A percentile compares a stretch with the other conserved stretches of the same genome.
phyloP scores from a whole-genome alignment of 2,888 invertebrate species.

The Trimorus sp. region DNA sequence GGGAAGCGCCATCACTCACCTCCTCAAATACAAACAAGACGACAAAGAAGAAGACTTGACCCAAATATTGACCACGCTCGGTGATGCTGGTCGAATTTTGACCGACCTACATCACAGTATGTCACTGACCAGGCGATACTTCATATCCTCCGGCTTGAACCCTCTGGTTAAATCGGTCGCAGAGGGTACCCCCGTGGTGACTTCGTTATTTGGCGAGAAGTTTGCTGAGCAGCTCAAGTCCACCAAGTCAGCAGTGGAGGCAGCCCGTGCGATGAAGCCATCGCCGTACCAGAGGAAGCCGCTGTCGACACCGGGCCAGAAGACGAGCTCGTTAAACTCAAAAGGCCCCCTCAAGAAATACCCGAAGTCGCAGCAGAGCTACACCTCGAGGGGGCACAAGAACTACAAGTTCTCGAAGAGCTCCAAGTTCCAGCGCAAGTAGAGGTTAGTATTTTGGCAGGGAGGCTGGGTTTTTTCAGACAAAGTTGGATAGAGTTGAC shows the following conservation, averaged over 20 bases:
- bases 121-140: conserved; percentile 1
- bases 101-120: conserved; percentile 10
- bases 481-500: no score
- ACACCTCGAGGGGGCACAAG: no score
- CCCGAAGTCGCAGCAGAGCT: no score
- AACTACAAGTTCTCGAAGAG: no score
- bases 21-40: background rate
- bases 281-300: no score
- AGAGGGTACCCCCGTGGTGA: background rate
- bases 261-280: background rate
- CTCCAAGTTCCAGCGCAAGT: no score
- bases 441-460: no score
- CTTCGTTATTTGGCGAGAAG: conserved; percentile 9
- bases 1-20: background rate
- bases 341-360: no score
- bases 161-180: conserved; percentile 4
- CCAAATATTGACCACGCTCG: background rate
- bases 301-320: no score
- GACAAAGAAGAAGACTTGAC: background rate
- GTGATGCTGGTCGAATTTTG: conserved; percentile 2
- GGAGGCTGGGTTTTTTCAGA: no score
- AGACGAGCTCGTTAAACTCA: no score
- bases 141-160: conserved; percentile 2
- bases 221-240: conserved; percentile 11
- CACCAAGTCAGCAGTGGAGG: background rate